Evolutionary conservation across 64 coral and sea anemone genomes (phyloP).

Genomic region (Acropora yongei): DNA sequence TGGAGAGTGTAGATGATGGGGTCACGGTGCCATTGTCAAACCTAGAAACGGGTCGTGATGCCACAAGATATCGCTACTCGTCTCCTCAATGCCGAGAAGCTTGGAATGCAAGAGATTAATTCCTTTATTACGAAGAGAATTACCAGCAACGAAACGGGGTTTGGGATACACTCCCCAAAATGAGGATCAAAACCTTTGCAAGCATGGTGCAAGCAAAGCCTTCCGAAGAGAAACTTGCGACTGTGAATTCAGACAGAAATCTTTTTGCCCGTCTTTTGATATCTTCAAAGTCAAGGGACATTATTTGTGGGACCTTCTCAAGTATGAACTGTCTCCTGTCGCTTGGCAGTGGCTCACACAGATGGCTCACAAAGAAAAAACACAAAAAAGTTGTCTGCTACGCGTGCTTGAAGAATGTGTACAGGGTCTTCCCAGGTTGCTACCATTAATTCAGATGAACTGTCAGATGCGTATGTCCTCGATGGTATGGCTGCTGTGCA

Average conservation of each 20-base stretch:
- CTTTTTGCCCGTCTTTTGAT: slow-evolving; percentile 39
- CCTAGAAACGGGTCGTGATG: slow-evolving; percentile 49
- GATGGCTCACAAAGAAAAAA: slow-evolving; percentile 42
- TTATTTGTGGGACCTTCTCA: slow-evolving; percentile 23
- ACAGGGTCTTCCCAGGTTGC: background rate
- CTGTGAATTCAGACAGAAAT: slow-evolving; percentile 21
- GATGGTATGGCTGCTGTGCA: slow-evolving; percentile 47
- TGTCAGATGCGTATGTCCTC: background rate
- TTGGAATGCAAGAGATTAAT: background rate
- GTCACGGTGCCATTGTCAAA: slow-evolving; percentile 34
- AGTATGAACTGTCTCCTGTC: slow-evolving; percentile 16
- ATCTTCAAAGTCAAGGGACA: background rate
- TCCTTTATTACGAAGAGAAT: background rate
- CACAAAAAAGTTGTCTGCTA: slow-evolving; percentile 23
- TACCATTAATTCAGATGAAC: background rate
- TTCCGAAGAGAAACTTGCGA: slow-evolving; percentile 13
- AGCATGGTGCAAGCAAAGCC: background rate
- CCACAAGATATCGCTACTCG: background rate
- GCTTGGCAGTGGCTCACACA: background rate
- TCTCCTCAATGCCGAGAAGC: slow-evolving; percentile 4
- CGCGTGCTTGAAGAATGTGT: background rate
- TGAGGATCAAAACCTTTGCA: slow-evolving; percentile 44
- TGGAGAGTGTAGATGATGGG: background rate
- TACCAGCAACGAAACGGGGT: background rate
- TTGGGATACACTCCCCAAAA: slow-evolving; percentile 4